phyloP scores from a whole-genome alignment of 2,113 vertebrate species.

The pig (Sus scrofa) region T2T-Sscrofa CM000812.6:247957001-247957500 shows the following conservation, averaged over 20 bases:
- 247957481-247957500: not conserved
- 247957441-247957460: not conserved
- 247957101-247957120: not conserved
- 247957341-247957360: not conserved
- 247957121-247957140: not conserved
- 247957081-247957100: not conserved
- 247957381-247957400: slow-evolving; percentile 52
- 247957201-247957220: not conserved
- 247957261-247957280: not conserved
- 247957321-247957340: not conserved
- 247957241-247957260: not conserved
- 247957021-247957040: not conserved
- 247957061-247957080: not conserved
- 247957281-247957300: not conserved
- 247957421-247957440: not conserved
- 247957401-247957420: slow-evolving; percentile 49
- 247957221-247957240: not conserved
- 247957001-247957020: not conserved
- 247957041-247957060: not conserved
- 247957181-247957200: not conserved
- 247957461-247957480: not conserved
- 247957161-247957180: not conserved
- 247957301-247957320: rapidly evolving
- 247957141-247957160: not conserved
- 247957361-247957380: not conserved